Evolutionary conservation across 1,140 invertebrate species (phyloP).

Genomic region (Aphelenchoides besseyi): DNA sequence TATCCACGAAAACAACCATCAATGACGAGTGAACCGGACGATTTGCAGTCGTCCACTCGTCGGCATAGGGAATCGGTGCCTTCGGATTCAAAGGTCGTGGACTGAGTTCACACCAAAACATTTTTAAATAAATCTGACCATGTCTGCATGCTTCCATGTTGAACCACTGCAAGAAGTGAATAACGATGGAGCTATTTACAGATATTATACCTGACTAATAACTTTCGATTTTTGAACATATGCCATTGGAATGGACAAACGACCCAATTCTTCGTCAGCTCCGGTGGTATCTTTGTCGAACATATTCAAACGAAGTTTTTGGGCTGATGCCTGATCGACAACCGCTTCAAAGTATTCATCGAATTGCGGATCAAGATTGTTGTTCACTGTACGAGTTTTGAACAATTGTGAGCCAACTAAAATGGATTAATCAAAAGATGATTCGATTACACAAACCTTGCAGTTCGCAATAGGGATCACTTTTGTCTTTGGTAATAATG

Average conservation of each 20-base stretch:
- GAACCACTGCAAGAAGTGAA: conserved; percentile 49
- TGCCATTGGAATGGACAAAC: conserved; percentile 51
- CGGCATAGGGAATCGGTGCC: conserved; percentile 25
- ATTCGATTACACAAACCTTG: conserved; percentile 39
- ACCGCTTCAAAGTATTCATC: conserved; percentile 63
- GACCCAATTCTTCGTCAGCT: conserved; percentile 58
- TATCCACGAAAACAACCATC: conserved; percentile 60
- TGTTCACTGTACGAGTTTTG: conserved; percentile 56
- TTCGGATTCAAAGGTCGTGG: conserved; percentile 35
- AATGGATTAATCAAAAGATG: conserved; percentile 8
- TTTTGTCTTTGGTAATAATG: conserved; percentile 52
- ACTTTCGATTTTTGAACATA: conserved; percentile 32
- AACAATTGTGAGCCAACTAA: conserved; percentile 54
- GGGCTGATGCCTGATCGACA: conserved; percentile 60
- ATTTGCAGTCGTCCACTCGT: conserved; percentile 55
- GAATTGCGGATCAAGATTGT: conserved; percentile 59
- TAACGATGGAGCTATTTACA: conserved; percentile 11
- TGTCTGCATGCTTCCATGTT: conserved; percentile 62
- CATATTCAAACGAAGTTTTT: conserved; percentile 57
- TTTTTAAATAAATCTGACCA: conserved; percentile 56
- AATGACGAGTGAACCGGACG: conserved; percentile 58
- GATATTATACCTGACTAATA: conserved; percentile 40
- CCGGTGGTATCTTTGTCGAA: conserved; percentile 59
- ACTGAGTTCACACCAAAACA: conserved; percentile 54
- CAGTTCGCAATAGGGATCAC: conserved; percentile 59